Evolutionary conservation across 2,113 vertebrate genomes (phyloP), one percentile per base, ranked within the genome.

Genomic region (Gobiocypris rarus): DNA sequence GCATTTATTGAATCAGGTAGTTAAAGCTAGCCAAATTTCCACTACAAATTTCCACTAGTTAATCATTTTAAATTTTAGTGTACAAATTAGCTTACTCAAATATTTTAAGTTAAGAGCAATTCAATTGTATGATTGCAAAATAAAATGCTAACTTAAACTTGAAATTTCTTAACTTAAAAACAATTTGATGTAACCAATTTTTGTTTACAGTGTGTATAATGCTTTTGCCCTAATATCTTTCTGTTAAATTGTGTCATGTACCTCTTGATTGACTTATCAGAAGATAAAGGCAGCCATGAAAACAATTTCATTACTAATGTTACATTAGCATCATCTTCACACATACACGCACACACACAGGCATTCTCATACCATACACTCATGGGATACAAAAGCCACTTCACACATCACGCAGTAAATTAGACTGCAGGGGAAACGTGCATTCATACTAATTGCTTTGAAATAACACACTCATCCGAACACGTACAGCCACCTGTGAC

Each of bases 291-390:
- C 34, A 52, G 41, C 78, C 63, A 50, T 67, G 63, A 58, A 50
- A 63, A 52, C 84, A 71, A 84, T 87, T 71, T 50, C 52, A n/a
- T 70, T 61, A 58, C n/a, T 77, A 82, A 69, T 45, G 41, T 75
- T 73, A 38, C 54, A 31, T 34, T 14, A 65, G 50, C 19, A 81
- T 81, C 83, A 67, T 82, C 50, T 61, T 50, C 56, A 81, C 54
- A 48, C n/a, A n/a, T n/a, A n/a, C 56, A 63, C 71, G 31, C 24
- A 74, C 56, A 52, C 71, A 75, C 70, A 76, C 43, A 83, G 22
- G 5, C 19, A 48, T 6, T 26, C 71, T 52, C 34, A 22, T 38
- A 11, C n/a, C 14, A 14, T 10, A 50, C 61, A 31, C 78, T 81
- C 61, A 22, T n/a, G 43, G 43, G 61, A 81, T n/a, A 22, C 26